phyloP scores from a whole-genome alignment of 1,140 invertebrate genomes.

The Campoletis sonorensis region DNA sequence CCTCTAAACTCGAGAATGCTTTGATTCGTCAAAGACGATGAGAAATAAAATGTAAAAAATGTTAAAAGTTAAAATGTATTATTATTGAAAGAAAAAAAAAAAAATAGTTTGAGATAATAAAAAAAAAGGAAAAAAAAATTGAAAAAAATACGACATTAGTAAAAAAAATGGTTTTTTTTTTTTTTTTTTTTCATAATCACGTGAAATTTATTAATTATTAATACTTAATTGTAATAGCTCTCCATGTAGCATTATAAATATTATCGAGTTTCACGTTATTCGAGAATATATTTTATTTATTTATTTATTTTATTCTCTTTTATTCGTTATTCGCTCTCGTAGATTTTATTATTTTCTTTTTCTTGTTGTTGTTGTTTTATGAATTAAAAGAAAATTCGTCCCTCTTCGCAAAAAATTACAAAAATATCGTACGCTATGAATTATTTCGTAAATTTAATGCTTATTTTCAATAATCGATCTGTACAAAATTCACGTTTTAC shows the following conservation, averaged over 20 bases:
- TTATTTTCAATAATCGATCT: conserved; percentile 20
- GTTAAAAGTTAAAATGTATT: no score
- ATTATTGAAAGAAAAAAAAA: neutral
- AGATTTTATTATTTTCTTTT: neutral
- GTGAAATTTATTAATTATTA: conserved; percentile 40
- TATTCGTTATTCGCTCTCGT: neutral
- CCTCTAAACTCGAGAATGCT: conserved; percentile 86
- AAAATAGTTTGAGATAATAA: neutral
- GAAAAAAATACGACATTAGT: no score
- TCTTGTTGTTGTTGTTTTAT: conserved; percentile 21
- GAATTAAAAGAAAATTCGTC: neutral
- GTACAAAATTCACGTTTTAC: conserved; percentile 12
- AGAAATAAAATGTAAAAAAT: neutral
- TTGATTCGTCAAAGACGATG: conserved; percentile 62
- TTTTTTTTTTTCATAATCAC: conserved; percentile 28
- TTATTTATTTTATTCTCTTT: conserved; percentile 15
- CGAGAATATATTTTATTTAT: neutral
- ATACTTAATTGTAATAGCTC: conserved; percentile 39
- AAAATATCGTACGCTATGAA: conserved; percentile 19
- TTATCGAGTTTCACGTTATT: conserved; percentile 18
- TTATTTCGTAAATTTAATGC: neutral
- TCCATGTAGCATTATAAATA: conserved; percentile 38
- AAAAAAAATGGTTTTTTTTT: neutral
- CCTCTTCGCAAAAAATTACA: neutral
- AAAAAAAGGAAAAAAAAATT: neutral